Evolutionary conservation across 2,797 vertebrate genomes (phyloP).

Genomic region (Manis pentadactyla): DNA sequence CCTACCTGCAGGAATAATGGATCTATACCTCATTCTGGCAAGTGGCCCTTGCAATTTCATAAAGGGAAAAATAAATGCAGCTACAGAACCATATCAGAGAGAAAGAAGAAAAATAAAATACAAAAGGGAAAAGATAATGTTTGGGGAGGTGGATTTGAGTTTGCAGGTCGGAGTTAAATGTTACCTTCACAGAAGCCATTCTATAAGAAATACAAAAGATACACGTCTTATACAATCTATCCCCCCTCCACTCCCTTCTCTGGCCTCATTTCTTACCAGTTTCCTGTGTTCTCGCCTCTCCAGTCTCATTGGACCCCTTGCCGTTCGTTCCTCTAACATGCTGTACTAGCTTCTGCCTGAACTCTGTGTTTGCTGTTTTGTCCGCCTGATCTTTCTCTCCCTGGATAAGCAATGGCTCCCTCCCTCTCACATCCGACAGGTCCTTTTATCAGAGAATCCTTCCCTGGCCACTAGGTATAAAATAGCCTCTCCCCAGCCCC

Average conservation of each 20-base stretch:
- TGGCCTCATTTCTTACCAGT: neutral
- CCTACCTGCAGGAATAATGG: slow-evolving; percentile 35
- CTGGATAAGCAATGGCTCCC: neutral
- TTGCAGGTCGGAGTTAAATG: neutral
- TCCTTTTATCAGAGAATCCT: neutral
- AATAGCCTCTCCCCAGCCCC: neutral
- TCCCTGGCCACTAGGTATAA: neutral
- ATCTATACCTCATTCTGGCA: slow-evolving; percentile 59
- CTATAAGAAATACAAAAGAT: neutral
- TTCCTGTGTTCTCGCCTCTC: neutral
- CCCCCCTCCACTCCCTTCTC: no score
- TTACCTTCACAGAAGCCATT: neutral
- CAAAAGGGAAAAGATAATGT: neutral
- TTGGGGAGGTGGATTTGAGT: neutral
- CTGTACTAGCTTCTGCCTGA: neutral
- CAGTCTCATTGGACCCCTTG: neutral
- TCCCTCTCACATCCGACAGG: no score
- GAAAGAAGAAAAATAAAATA: slow-evolving; percentile 1
- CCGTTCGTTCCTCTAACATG: neutral
- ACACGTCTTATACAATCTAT: fast-evolving
- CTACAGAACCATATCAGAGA: neutral
- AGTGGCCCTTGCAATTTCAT: slow-evolving; percentile 56
- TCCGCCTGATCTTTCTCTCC: neutral
- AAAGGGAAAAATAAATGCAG: slow-evolving; percentile 52
- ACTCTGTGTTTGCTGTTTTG: neutral